A percentile compares a stretch with the other conserved stretches of the same genome.
phyloP scores from a whole-genome alignment of 2,113 vertebrate genomes.

The Ifrita kowaldi region DNA sequence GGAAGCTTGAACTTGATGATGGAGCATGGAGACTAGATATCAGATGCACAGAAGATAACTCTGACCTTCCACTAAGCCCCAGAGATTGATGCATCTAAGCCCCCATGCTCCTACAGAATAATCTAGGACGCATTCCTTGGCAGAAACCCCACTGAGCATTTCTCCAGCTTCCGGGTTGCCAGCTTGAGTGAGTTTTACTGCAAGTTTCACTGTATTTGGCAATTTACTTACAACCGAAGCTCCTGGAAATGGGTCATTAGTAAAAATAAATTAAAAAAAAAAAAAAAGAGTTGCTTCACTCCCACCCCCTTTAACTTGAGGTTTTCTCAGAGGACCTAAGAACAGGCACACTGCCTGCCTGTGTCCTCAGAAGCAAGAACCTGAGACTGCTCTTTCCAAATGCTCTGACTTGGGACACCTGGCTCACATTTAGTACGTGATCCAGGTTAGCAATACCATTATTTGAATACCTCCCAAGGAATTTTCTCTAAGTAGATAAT shows the following conservation, averaged over 20 bases:
- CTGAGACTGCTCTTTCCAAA: background rate
- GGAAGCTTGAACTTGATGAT: background rate
- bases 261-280: background rate
- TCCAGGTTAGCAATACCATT: background rate
- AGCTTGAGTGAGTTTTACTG: constrained; percentile 31
- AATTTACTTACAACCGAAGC: constrained; percentile 38
- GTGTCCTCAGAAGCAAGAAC: background rate
- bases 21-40: background rate
- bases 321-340: background rate
- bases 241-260: constrained; percentile 45
- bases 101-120: background rate
- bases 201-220: constrained; percentile 37
- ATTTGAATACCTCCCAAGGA: background rate
- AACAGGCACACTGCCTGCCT: background rate
- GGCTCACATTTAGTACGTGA: background rate
- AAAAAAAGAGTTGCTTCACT: background rate
- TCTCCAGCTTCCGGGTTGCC: background rate
- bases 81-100: background rate
- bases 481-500: background rate
- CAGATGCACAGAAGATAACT: background rate
- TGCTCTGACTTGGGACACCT: background rate
- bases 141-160: constrained; percentile 37
- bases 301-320: background rate
- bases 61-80: constrained; percentile 15
- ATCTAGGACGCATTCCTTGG: constrained; percentile 12